Evolutionary conservation across 2,888 invertebrate genomes (phyloP).

Genomic region (Plebejus melissa): DNA sequence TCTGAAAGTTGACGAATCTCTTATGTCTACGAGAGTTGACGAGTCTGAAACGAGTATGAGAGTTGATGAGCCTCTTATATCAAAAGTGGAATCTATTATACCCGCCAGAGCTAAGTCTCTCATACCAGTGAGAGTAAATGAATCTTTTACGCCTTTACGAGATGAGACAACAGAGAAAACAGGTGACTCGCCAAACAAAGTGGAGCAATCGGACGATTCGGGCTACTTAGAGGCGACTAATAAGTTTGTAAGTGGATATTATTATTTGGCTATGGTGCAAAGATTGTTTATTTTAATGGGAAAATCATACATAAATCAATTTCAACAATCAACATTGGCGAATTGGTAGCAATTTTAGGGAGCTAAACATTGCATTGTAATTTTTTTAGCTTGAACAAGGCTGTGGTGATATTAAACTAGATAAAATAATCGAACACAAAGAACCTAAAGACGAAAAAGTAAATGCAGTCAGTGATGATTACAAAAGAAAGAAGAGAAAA

Average conservation of each 20-base stretch:
- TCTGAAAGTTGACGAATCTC: not conserved
- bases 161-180: not conserved
- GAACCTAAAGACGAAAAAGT: not conserved
- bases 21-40: no score
- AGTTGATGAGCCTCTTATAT: not conserved
- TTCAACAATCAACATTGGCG: no score
- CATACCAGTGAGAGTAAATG: not conserved
- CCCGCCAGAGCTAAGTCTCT: not conserved
- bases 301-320: no score
- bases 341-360: no score
- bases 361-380: no score
- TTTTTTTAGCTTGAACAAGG: not conserved
- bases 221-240: not conserved
- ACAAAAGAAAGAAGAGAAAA: slow-evolving; percentile 4
- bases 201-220: slow-evolving; percentile 7
- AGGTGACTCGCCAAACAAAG: not conserved
- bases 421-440: not conserved
- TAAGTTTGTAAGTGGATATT: not conserved
- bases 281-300: no score
- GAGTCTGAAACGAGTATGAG: not conserved
- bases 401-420: not conserved
- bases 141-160: not conserved
- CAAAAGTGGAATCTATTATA: not conserved
- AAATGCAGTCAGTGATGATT: not conserved
- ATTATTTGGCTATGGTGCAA: no score